phyloP scores from a whole-genome alignment of 2,113 vertebrate genomes.

The Bambusicola thoracicus region DNA sequence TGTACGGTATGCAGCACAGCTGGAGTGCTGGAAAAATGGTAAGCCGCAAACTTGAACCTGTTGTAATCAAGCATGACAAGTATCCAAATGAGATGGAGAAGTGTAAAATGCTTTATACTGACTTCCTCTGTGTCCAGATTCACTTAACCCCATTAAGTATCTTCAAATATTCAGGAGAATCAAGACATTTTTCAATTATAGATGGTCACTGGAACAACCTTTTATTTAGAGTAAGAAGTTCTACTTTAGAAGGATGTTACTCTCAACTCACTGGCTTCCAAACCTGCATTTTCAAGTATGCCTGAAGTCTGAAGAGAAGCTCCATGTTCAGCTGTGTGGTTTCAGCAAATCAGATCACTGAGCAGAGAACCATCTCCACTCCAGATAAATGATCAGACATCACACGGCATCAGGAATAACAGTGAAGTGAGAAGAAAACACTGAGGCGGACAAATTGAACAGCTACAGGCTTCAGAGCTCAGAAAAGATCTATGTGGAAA shows the following conservation, averaged over 20 bases:
- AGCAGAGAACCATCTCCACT: not conserved
- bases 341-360: not conserved
- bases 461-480: not conserved
- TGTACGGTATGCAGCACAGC: not conserved
- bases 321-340: not conserved
- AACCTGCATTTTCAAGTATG: not conserved
- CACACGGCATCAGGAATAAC: not conserved
- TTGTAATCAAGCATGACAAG: not conserved
- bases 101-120: not conserved
- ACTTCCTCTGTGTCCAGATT: not conserved
- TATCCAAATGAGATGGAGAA: not conserved
- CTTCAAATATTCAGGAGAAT: conserved; percentile 26
- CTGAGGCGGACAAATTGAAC: not conserved
- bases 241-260: not conserved
- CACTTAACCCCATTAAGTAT: conserved; percentile 14
- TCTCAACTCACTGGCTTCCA: not conserved
- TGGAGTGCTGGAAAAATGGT: not conserved
- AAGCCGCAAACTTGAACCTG: not conserved
- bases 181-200: not conserved
- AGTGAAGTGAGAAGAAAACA: not conserved
- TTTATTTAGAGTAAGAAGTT: conserved; percentile 13
- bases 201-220: not conserved
- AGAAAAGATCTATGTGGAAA: not conserved
- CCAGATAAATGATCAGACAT: not conserved
- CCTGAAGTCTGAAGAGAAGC: not conserved